phyloP scores from a whole-genome alignment of 2,888 invertebrate species.

The Julus scanicus region DNA sequence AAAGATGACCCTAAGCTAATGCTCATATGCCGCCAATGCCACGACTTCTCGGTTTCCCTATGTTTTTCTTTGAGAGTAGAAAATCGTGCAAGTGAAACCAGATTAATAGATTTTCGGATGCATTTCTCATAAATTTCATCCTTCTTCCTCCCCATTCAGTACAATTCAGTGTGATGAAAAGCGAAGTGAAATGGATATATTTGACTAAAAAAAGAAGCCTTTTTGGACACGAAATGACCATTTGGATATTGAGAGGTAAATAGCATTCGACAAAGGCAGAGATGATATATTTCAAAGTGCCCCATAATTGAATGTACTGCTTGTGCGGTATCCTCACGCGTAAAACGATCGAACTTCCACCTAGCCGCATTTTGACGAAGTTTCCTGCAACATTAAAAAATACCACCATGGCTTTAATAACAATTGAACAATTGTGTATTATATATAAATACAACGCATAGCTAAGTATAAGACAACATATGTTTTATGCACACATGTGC shows the following conservation, averaged over 20 bases:
- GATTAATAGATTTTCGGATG: not conserved
- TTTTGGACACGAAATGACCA: slow-evolving; percentile 19
- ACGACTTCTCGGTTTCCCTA: not conserved
- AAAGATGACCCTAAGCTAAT: too few relatives aligned
- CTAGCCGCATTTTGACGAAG: too few relatives aligned
- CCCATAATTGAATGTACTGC: not conserved
- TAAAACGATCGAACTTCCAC: too few relatives aligned
- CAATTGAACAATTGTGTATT: too few relatives aligned
- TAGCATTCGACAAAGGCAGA: not conserved
- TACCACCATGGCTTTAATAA: too few relatives aligned
- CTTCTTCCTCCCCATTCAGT: not conserved
- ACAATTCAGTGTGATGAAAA: slow-evolving; percentile 3
- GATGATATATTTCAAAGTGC: not conserved
- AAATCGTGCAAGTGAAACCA: not conserved
- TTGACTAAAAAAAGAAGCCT: not conserved
- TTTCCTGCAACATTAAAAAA: too few relatives aligned
- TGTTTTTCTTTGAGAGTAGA: not conserved
- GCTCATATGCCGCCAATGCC: not conserved
- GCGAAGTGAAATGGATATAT: slow-evolving; percentile 10
- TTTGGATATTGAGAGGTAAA: not conserved
- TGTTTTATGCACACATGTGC: too few relatives aligned
- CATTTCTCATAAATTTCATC: not conserved
- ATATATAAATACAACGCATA: too few relatives aligned
- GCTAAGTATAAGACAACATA: too few relatives aligned
- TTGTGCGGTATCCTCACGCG: too few relatives aligned